These are phyloP conservation scores for Coenonympha arcania DNA, from an alignment of 2,888 invertebrate species.

Conservation along the genomic window DNA sequence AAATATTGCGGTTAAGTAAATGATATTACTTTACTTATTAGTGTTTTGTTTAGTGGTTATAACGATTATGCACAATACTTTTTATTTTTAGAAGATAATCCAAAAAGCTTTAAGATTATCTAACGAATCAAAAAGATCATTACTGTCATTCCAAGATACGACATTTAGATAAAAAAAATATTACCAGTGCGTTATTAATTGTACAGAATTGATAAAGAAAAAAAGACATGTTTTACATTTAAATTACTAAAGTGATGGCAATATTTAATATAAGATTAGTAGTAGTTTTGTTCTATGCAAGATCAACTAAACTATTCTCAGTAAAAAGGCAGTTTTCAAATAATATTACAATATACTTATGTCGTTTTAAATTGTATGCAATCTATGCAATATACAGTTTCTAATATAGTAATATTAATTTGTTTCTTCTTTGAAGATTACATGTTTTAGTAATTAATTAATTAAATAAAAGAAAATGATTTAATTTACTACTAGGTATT, in stretches of 20 bases:
- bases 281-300: not conserved
- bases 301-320: not conserved
- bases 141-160: too few relatives aligned
- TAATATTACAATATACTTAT: not conserved
- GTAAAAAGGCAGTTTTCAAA: not conserved
- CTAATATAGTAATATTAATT: not conserved
- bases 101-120: too few relatives aligned
- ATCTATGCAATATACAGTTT: not conserved
- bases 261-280: not conserved
- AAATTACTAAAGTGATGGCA: not conserved
- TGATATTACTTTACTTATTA: too few relatives aligned
- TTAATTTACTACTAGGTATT: not conserved
- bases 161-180: too few relatives aligned
- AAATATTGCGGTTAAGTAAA: too few relatives aligned
- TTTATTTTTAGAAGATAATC: too few relatives aligned
- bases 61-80: too few relatives aligned
- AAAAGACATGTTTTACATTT: not conserved
- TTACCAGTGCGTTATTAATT: too few relatives aligned
- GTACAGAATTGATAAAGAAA: not conserved
- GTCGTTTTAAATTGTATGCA: not conserved
- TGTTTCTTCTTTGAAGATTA: conserved; percentile 7
- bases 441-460: not conserved
- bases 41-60: too few relatives aligned
- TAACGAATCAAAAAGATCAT: too few relatives aligned
- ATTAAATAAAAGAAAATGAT: not conserved